Conservation (phyloP, 1,140 invertebrate species). For the Calephelis nemesis region DNA sequence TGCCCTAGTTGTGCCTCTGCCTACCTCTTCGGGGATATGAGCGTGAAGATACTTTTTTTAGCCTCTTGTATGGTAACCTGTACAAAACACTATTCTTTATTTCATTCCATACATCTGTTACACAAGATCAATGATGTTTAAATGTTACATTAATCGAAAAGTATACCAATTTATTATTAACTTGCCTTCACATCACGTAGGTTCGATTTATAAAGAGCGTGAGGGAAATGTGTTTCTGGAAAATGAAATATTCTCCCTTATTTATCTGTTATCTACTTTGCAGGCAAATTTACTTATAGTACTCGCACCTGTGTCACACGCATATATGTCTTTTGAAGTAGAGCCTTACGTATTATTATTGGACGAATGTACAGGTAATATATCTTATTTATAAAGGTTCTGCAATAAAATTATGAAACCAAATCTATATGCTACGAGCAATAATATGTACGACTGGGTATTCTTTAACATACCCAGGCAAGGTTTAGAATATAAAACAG, state of each 20-base stretch:
- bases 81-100: too few relatives aligned
- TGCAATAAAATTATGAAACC: background rate
- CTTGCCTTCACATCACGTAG: background rate
- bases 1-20: too few relatives aligned
- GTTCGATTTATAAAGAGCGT: slow-evolving; percentile 12
- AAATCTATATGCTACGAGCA: too few relatives aligned
- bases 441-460: too few relatives aligned
- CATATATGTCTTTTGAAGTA: slow-evolving; percentile 2
- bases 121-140: background rate
- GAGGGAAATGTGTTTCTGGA: background rate
- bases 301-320: slow-evolving; percentile 1
- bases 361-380: background rate
- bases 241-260: slow-evolving; percentile 16
- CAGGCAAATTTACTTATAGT: slow-evolving; percentile 15
- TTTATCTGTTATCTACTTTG: slow-evolving; percentile 15
- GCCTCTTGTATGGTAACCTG: too few relatives aligned
- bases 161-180: slow-evolving; percentile 3
- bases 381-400: background rate
- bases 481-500: too few relatives aligned
- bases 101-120: too few relatives aligned
- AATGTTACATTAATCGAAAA: background rate
- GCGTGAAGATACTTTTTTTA: too few relatives aligned
- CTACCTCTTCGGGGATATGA: too few relatives aligned
- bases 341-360: background rate
- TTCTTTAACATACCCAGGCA: too few relatives aligned